These are phyloP conservation scores for Graphium colonna DNA, from an alignment of 2,888 invertebrate species.

Conservation along the genomic window DNA sequence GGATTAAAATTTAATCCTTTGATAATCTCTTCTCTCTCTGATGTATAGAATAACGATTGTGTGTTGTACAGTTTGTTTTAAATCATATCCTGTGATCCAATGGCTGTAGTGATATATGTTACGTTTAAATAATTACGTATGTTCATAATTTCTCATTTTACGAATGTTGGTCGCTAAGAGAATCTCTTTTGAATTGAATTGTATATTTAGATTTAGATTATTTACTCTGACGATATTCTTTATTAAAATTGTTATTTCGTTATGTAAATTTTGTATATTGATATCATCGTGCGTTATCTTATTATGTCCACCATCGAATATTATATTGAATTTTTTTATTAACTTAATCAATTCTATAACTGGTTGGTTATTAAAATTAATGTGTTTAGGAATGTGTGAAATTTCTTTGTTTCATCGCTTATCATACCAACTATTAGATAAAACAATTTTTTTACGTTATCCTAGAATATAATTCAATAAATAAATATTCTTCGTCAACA, in stretches of 20 bases:
- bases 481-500: conserved; percentile 5
- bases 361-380: background rate
- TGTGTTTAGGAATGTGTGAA: background rate
- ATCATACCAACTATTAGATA: conserved; percentile 5
- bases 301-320: background rate
- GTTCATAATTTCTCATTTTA: conserved; percentile 12
- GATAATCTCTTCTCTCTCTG: conserved; percentile 22
- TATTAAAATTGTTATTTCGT: background rate
- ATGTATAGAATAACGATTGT: background rate
- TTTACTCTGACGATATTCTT: background rate
- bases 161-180: conserved; percentile 5
- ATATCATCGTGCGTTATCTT: no score
- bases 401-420: conserved; percentile 2
- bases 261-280: background rate
- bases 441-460: conserved; percentile 6
- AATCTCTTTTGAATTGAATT: conserved; percentile 11
- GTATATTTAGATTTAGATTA: conserved; percentile 5
- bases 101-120: conserved; percentile 30
- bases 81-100: conserved; percentile 33
- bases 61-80: conserved; percentile 18
- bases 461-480: conserved; percentile 12
- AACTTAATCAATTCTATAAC: no score
- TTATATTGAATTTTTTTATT: background rate
- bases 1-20: conserved; percentile 7
- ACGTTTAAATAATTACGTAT: conserved; percentile 22